Evolutionary conservation across 2,888 invertebrate species (phyloP).

Genomic region (Noctua pronuba): DNA sequence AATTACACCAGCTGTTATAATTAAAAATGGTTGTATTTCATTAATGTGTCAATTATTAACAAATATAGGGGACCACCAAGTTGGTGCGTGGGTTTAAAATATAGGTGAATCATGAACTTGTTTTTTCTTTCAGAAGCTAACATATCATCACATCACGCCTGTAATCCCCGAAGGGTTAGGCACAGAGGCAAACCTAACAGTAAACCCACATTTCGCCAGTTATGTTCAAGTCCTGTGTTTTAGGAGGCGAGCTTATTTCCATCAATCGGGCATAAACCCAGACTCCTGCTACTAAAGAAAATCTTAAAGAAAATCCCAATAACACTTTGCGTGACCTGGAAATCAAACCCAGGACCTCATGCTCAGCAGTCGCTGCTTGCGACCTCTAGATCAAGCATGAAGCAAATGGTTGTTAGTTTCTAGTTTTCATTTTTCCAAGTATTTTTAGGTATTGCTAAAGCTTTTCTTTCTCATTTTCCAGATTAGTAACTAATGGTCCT

Average conservation of each 20-base stretch:
- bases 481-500: neutral
- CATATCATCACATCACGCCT: neutral
- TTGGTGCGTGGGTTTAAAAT: slow-evolving; percentile 36
- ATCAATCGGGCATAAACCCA: neutral
- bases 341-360: neutral
- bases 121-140: neutral
- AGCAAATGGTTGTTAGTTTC: neutral
- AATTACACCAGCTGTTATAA: slow-evolving; percentile 82
- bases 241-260: neutral
- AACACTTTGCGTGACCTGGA: neutral
- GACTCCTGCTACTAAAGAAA: neutral
- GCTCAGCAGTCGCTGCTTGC: neutral
- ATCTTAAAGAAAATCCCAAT: neutral
- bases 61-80: slow-evolving; percentile 85
- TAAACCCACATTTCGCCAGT: neutral
- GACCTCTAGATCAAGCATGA: neutral
- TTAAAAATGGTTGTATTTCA: slow-evolving; percentile 84
- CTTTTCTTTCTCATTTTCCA: neutral
- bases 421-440: neutral
- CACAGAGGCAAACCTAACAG: neutral
- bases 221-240: neutral
- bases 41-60: slow-evolving; percentile 83
- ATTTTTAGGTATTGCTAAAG: neutral
- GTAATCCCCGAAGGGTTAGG: neutral
- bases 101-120: neutral